These are phyloP conservation scores for Gobius niger DNA, from an alignment of 2,113 vertebrate genomes.

Conservation along the genomic window DNA sequence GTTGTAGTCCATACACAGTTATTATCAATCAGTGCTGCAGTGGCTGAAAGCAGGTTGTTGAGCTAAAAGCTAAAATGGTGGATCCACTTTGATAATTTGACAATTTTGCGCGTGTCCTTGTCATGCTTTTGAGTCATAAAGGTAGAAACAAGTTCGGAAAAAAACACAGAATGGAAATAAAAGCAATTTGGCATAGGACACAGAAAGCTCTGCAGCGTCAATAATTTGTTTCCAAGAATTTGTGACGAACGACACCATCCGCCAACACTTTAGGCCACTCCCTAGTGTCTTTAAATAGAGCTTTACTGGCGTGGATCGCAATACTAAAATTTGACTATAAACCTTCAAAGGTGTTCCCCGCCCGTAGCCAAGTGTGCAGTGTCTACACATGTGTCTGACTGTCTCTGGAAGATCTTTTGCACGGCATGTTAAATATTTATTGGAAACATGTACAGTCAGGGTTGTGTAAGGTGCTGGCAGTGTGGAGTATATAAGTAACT, in stretches of 20 bases:
- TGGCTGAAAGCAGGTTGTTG: too few relatives aligned
- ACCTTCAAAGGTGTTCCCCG: conserved; percentile 27
- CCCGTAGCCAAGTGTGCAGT: conserved; percentile 1
- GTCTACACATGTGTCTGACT: conserved; percentile 14
- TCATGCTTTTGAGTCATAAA: too few relatives aligned
- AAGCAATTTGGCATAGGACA: conserved; percentile 3
- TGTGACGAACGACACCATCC: conserved; percentile 65
- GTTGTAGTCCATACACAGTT: too few relatives aligned
- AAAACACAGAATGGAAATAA: too few relatives aligned
- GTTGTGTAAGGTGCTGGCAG: neutral
- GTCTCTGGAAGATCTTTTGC: neutral
- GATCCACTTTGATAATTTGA: too few relatives aligned
- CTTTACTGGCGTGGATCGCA: conserved; percentile 3
- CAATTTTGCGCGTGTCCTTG: conserved; percentile 9
- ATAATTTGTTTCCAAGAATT: conserved; percentile 18
- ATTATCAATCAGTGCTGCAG: too few relatives aligned
- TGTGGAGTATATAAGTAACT: neutral
- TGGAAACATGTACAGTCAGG: neutral
- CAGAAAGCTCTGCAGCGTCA: neutral
- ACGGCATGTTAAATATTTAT: conserved; percentile 7
- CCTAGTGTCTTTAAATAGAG: conserved; percentile 45
- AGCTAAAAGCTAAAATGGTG: too few relatives aligned
- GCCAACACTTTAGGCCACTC: conserved; percentile 60
- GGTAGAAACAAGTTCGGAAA: too few relatives aligned
- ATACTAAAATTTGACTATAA: conserved; percentile 14